Evolutionary conservation across 2,797 vertebrate species (phyloP).

Genomic region (Limnodromus scolopaceus): DNA sequence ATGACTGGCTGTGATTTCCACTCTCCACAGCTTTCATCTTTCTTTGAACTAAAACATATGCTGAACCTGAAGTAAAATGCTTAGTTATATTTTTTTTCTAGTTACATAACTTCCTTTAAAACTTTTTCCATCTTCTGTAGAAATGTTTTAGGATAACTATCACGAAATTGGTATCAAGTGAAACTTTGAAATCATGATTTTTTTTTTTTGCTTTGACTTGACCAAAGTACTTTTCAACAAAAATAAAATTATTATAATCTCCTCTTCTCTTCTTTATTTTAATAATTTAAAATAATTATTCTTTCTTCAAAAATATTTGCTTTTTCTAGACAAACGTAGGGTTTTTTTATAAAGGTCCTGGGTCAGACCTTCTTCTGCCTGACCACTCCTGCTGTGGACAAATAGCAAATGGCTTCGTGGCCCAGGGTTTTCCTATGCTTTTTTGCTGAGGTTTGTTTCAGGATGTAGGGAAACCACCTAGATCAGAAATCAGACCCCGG

Average conservation of each 20-base stretch:
- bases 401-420: rapidly evolving
- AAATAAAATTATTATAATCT: not conserved
- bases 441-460: not conserved
- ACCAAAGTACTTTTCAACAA: not conserved
- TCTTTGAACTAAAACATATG: not conserved
- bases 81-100: too few species aligned
- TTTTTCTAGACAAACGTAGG: not conserved
- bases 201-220: not conserved
- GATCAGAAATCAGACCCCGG: not conserved
- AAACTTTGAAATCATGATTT: not conserved
- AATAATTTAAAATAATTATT: not conserved
- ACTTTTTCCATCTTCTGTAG: not conserved
- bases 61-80: not conserved
- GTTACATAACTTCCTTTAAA: not conserved
- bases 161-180: not conserved
- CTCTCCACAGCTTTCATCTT: not conserved
- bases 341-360: too few species aligned
- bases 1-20: not conserved
- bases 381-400: too few species aligned
- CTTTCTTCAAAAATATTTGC: not conserved
- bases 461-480: not conserved
- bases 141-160: not conserved
- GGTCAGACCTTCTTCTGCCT: not conserved
- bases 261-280: not conserved
- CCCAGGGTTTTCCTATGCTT: not conserved